phyloP scores from a whole-genome alignment of 2,113 vertebrate genomes.

The Salvelinus alpinus region DNA sequence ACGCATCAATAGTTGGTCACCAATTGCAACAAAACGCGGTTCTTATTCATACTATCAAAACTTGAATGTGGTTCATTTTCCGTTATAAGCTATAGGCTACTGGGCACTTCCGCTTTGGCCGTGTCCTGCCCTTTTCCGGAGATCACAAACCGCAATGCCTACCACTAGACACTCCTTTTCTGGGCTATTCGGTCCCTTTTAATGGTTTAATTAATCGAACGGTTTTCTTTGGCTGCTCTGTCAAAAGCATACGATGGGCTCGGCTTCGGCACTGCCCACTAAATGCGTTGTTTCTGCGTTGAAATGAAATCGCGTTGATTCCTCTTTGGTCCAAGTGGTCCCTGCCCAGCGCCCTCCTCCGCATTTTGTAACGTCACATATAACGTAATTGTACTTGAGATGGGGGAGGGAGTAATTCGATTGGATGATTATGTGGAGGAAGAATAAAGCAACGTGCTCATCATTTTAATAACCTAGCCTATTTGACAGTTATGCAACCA shows the following conservation, averaged over 20 bases:
- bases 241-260: conserved; percentile 72
- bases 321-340: conserved; percentile 69
- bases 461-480: conserved; percentile 67
- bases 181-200: conserved; percentile 38
- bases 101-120: conserved; percentile 36
- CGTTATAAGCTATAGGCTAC: conserved; percentile 50
- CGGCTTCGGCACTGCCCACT: conserved; percentile 59
- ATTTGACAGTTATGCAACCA: conserved; percentile 67
- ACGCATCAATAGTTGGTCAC: conserved; percentile 66
- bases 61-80: conserved; percentile 77
- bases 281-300: conserved; percentile 68
- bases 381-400: conserved; percentile 74
- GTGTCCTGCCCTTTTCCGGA: conserved; percentile 51
- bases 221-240: conserved; percentile 56
- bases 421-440: conserved; percentile 35
- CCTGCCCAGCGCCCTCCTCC: conserved; percentile 73
- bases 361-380: conserved; percentile 73
- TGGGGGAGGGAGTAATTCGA: conserved; percentile 71
- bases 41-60: conserved; percentile 73
- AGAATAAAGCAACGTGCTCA: conserved; percentile 63
- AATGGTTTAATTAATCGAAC: conserved; percentile 30
- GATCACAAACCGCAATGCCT: conserved; percentile 59
- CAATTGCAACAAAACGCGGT: conserved; percentile 70
- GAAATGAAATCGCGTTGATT: conserved; percentile 71
- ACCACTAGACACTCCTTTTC: conserved; percentile 44